Evolutionary conservation across 2,797 vertebrate genomes (phyloP).

Genomic region (Brotula barbata): DNA sequence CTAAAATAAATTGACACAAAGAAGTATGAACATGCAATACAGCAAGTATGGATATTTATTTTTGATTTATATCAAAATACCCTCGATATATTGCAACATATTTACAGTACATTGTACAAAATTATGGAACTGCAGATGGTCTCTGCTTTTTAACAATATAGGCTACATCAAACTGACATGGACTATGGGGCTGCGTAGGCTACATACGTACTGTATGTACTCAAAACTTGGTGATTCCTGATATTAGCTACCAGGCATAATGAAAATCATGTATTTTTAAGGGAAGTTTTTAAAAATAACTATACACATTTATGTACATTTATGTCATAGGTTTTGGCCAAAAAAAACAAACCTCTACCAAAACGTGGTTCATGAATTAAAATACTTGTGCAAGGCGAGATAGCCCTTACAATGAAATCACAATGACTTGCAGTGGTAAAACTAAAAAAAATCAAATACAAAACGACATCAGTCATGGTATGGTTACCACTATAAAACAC

Average conservation of each 20-base stretch:
- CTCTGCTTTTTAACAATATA: conserved; percentile 43
- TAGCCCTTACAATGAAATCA: conserved; percentile 31
- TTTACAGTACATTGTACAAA: conserved; percentile 83
- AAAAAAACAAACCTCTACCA: conserved; percentile 60
- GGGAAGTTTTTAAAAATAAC: conserved; percentile 48
- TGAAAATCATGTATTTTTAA: conserved; percentile 44
- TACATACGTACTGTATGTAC: conserved; percentile 15
- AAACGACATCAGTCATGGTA: conserved; percentile 64
- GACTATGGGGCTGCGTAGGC: conserved; percentile 7
- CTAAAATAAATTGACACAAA: conserved; percentile 39
- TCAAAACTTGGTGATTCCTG: conserved; percentile 32
- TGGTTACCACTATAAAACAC: conserved; percentile 56
- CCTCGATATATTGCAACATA: conserved; percentile 73
- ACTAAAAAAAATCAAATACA: conserved; percentile 23
- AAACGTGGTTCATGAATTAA: conserved; percentile 40
- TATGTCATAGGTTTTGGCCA: conserved; percentile 34
- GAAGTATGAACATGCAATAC: conserved; percentile 54
- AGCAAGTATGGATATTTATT: conserved; percentile 76
- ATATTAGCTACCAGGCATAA: conserved; percentile 17
- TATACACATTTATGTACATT: conserved; percentile 77
- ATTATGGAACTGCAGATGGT: conserved; percentile 62
- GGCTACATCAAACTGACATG: conserved; percentile 37
- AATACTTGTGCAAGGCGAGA: conserved; percentile 44
- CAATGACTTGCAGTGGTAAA: conserved; percentile 33
- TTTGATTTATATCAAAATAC: conserved; percentile 82